Percentiles rank a stretch among this genome's conserved stretches.
phyloP scores from a whole-genome alignment of 2,113 vertebrate genomes.

The Andinoacara biseriatus region DNA sequence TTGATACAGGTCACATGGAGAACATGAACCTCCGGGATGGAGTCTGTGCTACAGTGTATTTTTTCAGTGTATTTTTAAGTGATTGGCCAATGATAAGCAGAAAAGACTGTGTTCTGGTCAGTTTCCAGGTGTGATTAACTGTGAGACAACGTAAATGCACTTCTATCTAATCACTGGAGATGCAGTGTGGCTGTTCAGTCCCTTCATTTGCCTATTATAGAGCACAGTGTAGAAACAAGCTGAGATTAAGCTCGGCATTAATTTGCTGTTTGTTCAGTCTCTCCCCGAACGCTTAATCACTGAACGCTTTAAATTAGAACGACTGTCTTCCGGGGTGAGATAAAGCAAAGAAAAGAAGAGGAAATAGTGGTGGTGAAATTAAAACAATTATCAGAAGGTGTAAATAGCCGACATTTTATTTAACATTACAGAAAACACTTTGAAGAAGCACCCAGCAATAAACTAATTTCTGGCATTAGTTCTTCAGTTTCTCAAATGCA shows the following conservation, averaged over 20 bases:
- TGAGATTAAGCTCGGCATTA: not conserved
- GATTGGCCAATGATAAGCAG: conserved; percentile 1
- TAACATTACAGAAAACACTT: conserved; percentile 16
- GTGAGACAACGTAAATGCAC: conserved; percentile 12
- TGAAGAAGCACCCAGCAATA: conserved; percentile 12
- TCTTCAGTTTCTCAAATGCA: conserved; percentile 23
- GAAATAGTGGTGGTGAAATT: not conserved
- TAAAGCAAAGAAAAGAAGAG: not conserved
- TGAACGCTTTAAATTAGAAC: not conserved
- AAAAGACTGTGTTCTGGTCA: conserved; percentile 19
- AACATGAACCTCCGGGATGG: not conserved
- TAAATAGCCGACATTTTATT: conserved; percentile 49
- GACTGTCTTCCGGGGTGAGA: not conserved
- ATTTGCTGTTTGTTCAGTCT: conserved; percentile 4
- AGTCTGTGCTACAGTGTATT: not conserved
- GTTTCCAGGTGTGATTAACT: conserved; percentile 27
- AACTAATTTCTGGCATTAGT: not conserved
- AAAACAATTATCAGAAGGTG: conserved; percentile 23
- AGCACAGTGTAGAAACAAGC: not conserved
- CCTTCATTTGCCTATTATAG: conserved; percentile 1
- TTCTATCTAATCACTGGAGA: not conserved
- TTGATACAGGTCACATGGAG: not conserved
- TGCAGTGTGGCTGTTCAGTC: not conserved
- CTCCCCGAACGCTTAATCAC: not conserved
- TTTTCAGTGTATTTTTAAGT: too few relatives aligned